Evolutionary conservation across 92 coral and sea anemone species (phyloP).

Genomic region (Porites lobata): DNA sequence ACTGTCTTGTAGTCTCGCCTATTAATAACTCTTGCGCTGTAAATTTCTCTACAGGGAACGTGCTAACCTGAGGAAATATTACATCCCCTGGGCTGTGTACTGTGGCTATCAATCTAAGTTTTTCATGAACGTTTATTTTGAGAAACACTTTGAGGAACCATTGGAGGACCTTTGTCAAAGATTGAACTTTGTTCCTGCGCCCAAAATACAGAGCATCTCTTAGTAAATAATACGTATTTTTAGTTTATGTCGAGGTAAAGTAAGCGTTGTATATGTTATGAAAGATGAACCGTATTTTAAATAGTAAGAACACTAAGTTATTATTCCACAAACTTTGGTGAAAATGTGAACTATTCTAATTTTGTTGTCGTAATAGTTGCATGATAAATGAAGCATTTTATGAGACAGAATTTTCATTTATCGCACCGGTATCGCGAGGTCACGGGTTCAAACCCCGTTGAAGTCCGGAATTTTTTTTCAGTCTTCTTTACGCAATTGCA

Average conservation of each 20-base stretch:
- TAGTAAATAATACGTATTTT: neutral
- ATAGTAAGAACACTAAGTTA: too few species aligned
- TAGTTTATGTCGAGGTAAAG: neutral
- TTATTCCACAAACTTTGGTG: too few species aligned
- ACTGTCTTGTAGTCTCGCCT: too few species aligned
- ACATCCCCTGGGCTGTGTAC: slow-evolving; percentile 95
- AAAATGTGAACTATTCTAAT: too few species aligned
- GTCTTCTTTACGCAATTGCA: too few species aligned
- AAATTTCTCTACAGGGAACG: slow-evolving; percentile 69
- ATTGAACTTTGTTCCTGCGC: slow-evolving; percentile 80
- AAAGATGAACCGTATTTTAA: neutral
- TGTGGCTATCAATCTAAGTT: slow-evolving; percentile 83
- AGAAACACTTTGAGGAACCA: slow-evolving; percentile 88
- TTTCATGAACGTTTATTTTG: slow-evolving; percentile 87
- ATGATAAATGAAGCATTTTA: too few species aligned
- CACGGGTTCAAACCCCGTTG: too few species aligned
- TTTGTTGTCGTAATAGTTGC: too few species aligned
- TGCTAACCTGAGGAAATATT: slow-evolving; percentile 59
- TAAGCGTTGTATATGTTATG: neutral
- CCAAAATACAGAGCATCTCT: slow-evolving; percentile 24
- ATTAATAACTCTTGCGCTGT: neutral
- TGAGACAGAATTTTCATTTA: too few species aligned
- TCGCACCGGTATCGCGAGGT: too few species aligned
- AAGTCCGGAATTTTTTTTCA: too few species aligned
- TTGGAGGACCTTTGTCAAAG: slow-evolving; percentile 67